phyloP scores from a whole-genome alignment of 2,888 invertebrate species.

The Chymomyza fuscimana region DNA sequence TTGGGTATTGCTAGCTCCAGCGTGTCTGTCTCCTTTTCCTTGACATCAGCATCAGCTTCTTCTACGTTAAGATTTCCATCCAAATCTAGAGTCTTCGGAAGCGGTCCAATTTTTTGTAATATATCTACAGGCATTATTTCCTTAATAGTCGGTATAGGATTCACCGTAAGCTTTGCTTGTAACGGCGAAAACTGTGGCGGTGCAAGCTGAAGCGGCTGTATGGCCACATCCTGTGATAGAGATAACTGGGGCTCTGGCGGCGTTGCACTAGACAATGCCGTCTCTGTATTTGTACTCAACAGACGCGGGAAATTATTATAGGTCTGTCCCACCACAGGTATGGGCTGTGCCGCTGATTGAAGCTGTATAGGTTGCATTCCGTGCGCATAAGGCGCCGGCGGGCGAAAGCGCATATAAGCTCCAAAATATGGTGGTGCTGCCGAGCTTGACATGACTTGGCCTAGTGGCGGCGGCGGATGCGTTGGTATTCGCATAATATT shows the following conservation, averaged over 20 bases:
- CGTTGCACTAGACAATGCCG: constrained; percentile 8
- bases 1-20: background rate
- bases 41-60: constrained; percentile 39
- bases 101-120: constrained; percentile 53
- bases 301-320: constrained; percentile 44
- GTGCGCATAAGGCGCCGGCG: constrained; percentile 8
- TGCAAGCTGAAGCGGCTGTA: constrained; percentile 58
- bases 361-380: background rate
- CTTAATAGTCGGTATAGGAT: constrained; percentile 50
- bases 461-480: constrained; percentile 48
- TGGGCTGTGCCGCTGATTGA: constrained; percentile 41
- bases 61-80: constrained; percentile 39
- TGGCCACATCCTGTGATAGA: constrained; percentile 27
- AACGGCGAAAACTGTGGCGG: constrained; percentile 19
- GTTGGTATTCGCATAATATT: constrained; percentile 33
- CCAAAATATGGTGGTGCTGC: constrained; percentile 69
- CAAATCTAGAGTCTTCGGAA: constrained; percentile 58
- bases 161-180: constrained; percentile 48
- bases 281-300: constrained; percentile 10
- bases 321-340: constrained; percentile 61
- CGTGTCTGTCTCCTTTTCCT: constrained; percentile 19
- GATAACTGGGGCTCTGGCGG: constrained; percentile 29
- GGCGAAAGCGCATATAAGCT: constrained; percentile 23
- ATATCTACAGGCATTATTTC: constrained; percentile 65
- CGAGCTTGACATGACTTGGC: constrained; percentile 60